These are phyloP conservation scores for Nasonia vitripennis DNA, from an alignment of 1,140 invertebrate genomes.

Conservation along the genomic window DNA sequence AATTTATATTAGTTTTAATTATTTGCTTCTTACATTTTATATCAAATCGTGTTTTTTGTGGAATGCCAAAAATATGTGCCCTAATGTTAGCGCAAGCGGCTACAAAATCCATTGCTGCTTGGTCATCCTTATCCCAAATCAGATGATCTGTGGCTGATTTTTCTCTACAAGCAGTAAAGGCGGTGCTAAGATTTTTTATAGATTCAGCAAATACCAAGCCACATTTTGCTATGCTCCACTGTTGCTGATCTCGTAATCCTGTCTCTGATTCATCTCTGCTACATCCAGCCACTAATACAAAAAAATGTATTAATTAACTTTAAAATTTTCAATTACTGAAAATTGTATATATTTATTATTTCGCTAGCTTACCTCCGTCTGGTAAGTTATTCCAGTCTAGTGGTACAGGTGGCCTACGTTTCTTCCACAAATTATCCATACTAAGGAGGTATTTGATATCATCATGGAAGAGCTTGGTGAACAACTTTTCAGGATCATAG, in stretches of 20 bases:
- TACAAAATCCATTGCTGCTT: constrained; percentile 96
- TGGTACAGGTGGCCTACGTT: constrained; percentile 87
- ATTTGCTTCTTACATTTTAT: constrained; percentile 90
- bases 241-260: constrained; percentile 83
- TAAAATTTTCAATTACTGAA: not conserved
- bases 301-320: not conserved
- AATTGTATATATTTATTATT: not conserved
- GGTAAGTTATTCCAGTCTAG: constrained; percentile 83
- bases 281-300: constrained; percentile 71
- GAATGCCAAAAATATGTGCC: constrained; percentile 93
- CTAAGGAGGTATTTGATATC: constrained; percentile 96
- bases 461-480: constrained; percentile 93
- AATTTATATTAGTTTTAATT: not conserved
- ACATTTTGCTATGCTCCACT: constrained; percentile 89
- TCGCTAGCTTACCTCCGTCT: constrained; percentile 73
- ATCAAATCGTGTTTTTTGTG: constrained; percentile 91
- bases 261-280: constrained; percentile 68
- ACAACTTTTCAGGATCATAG: constrained; percentile 90
- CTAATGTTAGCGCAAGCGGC: constrained; percentile 95
- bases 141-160: constrained; percentile 81
- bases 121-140: constrained; percentile 99
- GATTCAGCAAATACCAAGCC: constrained; percentile 85
- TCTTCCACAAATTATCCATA: constrained; percentile 96
- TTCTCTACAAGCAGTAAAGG: constrained; percentile 76
- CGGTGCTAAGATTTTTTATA: constrained; percentile 81